Conservation (phyloP, 2,888 invertebrate genomes). For the Catocala nupta region DNA sequence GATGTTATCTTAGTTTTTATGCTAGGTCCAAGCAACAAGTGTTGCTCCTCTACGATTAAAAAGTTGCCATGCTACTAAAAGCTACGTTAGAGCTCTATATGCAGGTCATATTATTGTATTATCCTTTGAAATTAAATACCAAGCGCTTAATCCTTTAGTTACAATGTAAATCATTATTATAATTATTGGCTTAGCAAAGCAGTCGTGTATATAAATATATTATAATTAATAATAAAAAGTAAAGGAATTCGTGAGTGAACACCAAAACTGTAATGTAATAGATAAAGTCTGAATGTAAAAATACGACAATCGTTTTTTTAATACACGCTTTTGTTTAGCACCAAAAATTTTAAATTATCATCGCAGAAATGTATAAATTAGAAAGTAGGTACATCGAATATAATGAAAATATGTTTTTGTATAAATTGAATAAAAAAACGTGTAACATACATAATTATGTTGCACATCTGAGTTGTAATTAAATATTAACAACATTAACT, state of each 20-base stretch:
- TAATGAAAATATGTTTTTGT: neutral
- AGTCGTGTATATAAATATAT: conserved; percentile 44
- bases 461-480: conserved; percentile 4
- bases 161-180: conserved; percentile 35
- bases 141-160: conserved; percentile 43
- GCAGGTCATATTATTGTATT: conserved; percentile 46
- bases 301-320: conserved; percentile 10
- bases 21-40: too few species aligned
- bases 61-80: conserved; percentile 39
- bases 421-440: neutral
- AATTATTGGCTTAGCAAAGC: conserved; percentile 37
- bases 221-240: conserved; percentile 11
- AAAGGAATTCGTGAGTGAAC: conserved; percentile 18
- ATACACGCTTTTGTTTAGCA: conserved; percentile 16
- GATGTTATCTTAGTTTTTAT: too few species aligned
- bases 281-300: conserved; percentile 24
- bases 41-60: neutral
- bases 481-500: neutral
- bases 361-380: conserved; percentile 11
- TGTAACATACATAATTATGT: neutral
- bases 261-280: conserved; percentile 21
- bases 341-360: conserved; percentile 8
- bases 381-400: conserved; percentile 3
- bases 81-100: conserved; percentile 27
- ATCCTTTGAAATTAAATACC: conserved; percentile 45